Base-by-base conservation (phyloP, 2,888 invertebrate genomes). In the Yponomeuta malinellus region DNA sequence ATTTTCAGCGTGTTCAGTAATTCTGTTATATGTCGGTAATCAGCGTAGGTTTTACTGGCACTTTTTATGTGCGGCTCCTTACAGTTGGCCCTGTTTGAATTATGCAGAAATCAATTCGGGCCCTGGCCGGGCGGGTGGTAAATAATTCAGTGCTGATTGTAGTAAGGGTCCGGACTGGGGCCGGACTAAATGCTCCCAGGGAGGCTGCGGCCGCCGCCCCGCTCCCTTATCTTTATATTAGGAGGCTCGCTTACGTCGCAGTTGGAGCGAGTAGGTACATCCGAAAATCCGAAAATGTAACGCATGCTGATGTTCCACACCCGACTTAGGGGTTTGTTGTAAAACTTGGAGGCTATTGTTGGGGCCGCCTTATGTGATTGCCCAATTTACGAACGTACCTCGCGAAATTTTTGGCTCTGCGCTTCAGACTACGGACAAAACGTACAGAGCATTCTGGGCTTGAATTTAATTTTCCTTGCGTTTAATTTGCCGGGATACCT, bases 121-220 rank as follows among this genome's bases (percentile, higher is more conserved):
- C 81, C 83, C 81, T 85, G 85, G 83, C 85, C 86, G 82, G 83
- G 83, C 79, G 81, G 77, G 79, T 83, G 81, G 85, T 90, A 88
- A 90, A 90, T 90, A 88, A 90, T 91, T 91, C 89, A 87, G 83
- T 80, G 83, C 81, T 86, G 86, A 89, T 86, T 89, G 89, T 88
- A 87, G 88, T 85, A 84, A 59, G 87, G 88, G 88, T 88, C 88
- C 86, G 84, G 83, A 82, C 78, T 78, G 5, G 48, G 68, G 68
- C 81, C 81, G 80, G 78, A 84, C 85, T 87, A 88, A 90, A 88
- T 86, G 88, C 83, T 86, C 85, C 80, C 81, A 73, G 79, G 83
- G 77, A 86, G 77, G 81, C 78, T 82, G 82, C 79, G 83, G 82
- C 82, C 81, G 78, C 82, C 84, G 80, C 83, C 83, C 70, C 68